phyloP scores from a whole-genome alignment of 2,888 invertebrate species.

The Embidobia sp. region DNA sequence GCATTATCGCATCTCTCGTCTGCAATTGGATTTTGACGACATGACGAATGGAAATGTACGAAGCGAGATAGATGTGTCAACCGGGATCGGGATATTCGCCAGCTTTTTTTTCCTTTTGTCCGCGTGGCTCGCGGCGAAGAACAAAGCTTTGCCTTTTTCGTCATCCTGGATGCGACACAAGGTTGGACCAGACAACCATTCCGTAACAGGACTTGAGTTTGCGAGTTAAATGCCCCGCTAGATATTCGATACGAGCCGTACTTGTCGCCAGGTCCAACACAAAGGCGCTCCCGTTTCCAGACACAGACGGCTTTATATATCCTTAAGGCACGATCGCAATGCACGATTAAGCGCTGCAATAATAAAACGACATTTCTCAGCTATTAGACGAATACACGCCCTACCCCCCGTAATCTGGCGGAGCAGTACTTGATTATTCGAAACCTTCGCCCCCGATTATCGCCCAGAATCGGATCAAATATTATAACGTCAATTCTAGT shows the following conservation, averaged over 20 bases:
- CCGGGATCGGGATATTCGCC: constrained; percentile 18
- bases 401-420: constrained; percentile 9
- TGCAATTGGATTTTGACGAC: constrained; percentile 38
- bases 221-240: constrained; percentile 57
- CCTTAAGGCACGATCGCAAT: constrained; percentile 56
- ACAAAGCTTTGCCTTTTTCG: constrained; percentile 44
- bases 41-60: constrained; percentile 18
- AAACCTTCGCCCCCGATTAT: constrained; percentile 7
- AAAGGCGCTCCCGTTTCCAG: constrained; percentile 49
- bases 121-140: constrained; percentile 28
- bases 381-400: constrained; percentile 23
- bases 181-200: constrained; percentile 40
- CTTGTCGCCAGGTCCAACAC: constrained; percentile 47
- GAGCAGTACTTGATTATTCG: constrained; percentile 11
- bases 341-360: constrained; percentile 58
- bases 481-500: constrained; percentile 14
- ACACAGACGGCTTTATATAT: constrained; percentile 52
- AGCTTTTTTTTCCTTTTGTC: constrained; percentile 14
- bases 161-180: constrained; percentile 11
- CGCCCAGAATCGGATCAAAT: constrained; percentile 6
- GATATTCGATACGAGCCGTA: constrained; percentile 57
- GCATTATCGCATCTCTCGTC: constrained; percentile 21
- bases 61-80: constrained; percentile 23
- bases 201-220: constrained; percentile 33
- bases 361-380: constrained; percentile 37